phyloP scores from a whole-genome alignment of 2,113 vertebrate genomes.

The Perca fluviatilis region DNA sequence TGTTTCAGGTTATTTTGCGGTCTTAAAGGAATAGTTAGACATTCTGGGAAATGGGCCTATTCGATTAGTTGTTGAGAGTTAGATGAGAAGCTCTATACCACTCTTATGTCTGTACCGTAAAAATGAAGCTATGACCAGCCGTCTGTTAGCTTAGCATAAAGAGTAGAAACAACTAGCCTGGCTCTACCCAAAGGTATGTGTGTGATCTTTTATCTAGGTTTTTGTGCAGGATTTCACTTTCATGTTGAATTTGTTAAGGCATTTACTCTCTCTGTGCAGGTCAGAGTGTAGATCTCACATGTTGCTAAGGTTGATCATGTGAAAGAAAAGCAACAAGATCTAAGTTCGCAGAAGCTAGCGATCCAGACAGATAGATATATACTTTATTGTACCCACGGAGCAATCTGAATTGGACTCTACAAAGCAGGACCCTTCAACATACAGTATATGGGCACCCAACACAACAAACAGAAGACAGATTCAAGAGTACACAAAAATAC shows the following conservation, averaged over 20 bases:
- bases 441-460: no score
- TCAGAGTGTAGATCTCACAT: not conserved
- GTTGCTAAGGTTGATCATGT: conserved; percentile 8
- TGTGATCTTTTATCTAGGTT: conserved; percentile 11
- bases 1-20: not conserved
- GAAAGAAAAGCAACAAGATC: not conserved
- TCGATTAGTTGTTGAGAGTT: not conserved
- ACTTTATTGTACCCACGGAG: no score
- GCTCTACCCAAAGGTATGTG: not conserved
- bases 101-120: no score
- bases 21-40: not conserved
- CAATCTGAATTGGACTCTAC: no score
- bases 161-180: not conserved
- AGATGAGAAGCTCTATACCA: not conserved
- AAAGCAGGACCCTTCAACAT: no score
- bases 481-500: no score
- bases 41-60: not conserved
- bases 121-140: not conserved
- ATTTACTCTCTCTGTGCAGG: not conserved
- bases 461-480: no score
- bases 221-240: not conserved
- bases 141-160: not conserved
- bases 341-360: not conserved
- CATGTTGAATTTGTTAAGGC: conserved; percentile 28
- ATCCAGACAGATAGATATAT: no score